Evolutionary conservation across 2,888 invertebrate genomes (phyloP).

Genomic region (Dicranocentrus wangi): DNA sequence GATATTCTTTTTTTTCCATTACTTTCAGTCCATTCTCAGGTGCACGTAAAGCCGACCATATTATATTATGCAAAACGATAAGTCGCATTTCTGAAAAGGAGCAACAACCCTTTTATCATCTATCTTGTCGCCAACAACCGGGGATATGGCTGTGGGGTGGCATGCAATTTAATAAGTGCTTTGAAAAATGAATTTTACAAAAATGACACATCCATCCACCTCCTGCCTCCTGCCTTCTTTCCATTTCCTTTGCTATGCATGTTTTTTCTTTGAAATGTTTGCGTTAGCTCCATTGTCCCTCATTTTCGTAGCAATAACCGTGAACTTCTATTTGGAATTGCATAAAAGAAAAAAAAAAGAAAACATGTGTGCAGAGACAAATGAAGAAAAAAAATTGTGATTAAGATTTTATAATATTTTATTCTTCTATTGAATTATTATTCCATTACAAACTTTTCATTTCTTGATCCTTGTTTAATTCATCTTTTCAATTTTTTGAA

Average conservation of each 20-base stretch:
- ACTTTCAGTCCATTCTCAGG: too few species aligned
- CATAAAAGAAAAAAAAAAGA: too few species aligned
- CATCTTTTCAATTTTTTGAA: background rate
- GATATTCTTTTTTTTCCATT: too few species aligned
- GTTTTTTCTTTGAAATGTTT: background rate
- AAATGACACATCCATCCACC: background rate
- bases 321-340: slow-evolving; percentile 18
- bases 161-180: too few species aligned
- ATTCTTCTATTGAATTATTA: background rate
- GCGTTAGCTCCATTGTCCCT: background rate
- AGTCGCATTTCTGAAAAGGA: slow-evolving; percentile 44
- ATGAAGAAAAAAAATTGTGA: too few species aligned
- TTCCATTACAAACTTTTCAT: background rate
- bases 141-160: background rate
- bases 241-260: background rate
- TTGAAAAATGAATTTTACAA: background rate
- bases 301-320: too few species aligned
- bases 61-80: slow-evolving; percentile 23
- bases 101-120: slow-evolving; percentile 59
- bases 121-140: background rate
- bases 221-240: background rate
- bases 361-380: too few species aligned
- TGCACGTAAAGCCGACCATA: too few species aligned
- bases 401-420: background rate
- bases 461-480: slow-evolving; percentile 9